Evolutionary conservation across 1,140 invertebrate species (phyloP).

Genomic region (Physella acuta): DNA sequence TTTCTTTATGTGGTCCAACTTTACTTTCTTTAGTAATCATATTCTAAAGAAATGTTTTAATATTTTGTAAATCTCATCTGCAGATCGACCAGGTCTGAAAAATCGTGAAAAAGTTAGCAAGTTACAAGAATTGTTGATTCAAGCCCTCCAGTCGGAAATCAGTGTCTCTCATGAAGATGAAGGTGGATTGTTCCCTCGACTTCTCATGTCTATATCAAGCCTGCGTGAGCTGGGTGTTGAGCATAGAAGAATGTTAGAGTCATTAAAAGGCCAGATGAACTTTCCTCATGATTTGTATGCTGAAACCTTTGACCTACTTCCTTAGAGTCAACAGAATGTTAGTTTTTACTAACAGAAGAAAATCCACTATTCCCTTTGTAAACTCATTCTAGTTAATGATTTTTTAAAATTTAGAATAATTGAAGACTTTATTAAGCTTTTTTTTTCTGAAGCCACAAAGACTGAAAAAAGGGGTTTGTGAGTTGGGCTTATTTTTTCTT

Average conservation of each 20-base stretch:
- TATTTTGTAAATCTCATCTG: slow-evolving; percentile 5
- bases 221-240: slow-evolving; percentile 57
- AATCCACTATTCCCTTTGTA: too few relatives aligned
- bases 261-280: slow-evolving; percentile 52
- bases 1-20: too few relatives aligned
- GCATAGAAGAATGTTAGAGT: slow-evolving; percentile 53
- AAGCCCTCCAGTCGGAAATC: slow-evolving; percentile 53
- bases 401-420: too few relatives aligned
- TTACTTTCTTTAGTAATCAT: not conserved
- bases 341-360: too few relatives aligned
- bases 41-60: not conserved
- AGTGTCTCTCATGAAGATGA: slow-evolving; percentile 46
- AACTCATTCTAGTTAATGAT: too few relatives aligned
- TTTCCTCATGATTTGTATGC: slow-evolving; percentile 55
- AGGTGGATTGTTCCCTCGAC: slow-evolving; percentile 53
- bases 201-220: slow-evolving; percentile 58
- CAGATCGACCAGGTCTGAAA: slow-evolving; percentile 55
- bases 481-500: too few relatives aligned
- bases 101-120: slow-evolving; percentile 55
- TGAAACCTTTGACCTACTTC: slow-evolving; percentile 55
- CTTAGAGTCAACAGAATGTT: too few relatives aligned
- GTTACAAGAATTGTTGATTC: slow-evolving; percentile 54
- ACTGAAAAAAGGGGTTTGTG: too few relatives aligned
- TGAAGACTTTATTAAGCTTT: too few relatives aligned
- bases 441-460: too few relatives aligned